Conservation (phyloP, 2,888 invertebrate species). For the Frankliniella fusca region DNA sequence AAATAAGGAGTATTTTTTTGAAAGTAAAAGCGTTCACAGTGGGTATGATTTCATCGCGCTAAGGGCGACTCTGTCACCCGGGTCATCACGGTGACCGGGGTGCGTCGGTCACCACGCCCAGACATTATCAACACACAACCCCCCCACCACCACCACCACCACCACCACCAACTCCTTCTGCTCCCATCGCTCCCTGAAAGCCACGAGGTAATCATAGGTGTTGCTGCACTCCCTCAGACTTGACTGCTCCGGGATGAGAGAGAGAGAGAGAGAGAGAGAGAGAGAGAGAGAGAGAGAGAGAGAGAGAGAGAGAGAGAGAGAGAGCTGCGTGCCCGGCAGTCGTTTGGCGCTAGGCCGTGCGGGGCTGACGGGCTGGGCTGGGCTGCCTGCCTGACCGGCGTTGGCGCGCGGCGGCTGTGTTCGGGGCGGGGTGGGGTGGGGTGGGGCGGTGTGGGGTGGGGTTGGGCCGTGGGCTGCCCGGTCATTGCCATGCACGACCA, state of each 20-base stretch:
- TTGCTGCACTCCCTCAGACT: neutral
- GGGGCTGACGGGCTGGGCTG: neutral
- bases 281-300: neutral
- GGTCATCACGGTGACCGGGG: too few species aligned
- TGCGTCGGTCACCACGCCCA: too few species aligned
- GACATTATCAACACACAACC: too few species aligned
- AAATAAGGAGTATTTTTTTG: too few species aligned
- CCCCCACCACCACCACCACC: too few species aligned
- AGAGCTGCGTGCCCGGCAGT: neutral
- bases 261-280: conserved; percentile 6
- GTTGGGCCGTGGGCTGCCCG: neutral
- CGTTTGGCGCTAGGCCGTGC: neutral
- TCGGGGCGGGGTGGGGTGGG: neutral
- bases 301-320: neutral
- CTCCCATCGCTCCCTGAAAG: too few species aligned
- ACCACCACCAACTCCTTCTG: too few species aligned
- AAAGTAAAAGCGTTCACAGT: too few species aligned
- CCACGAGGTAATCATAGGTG: too few species aligned
- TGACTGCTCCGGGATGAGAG: neutral
- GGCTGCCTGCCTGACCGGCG: neutral
- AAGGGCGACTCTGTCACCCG: too few species aligned
- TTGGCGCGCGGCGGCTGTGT: neutral
- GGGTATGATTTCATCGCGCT: too few species aligned
- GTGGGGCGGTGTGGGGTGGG: neutral
- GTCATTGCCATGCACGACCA: conserved; percentile 21